Evolutionary conservation across 2,797 vertebrate genomes (phyloP).

Genomic region (Thalassophryne amazonica): DNA sequence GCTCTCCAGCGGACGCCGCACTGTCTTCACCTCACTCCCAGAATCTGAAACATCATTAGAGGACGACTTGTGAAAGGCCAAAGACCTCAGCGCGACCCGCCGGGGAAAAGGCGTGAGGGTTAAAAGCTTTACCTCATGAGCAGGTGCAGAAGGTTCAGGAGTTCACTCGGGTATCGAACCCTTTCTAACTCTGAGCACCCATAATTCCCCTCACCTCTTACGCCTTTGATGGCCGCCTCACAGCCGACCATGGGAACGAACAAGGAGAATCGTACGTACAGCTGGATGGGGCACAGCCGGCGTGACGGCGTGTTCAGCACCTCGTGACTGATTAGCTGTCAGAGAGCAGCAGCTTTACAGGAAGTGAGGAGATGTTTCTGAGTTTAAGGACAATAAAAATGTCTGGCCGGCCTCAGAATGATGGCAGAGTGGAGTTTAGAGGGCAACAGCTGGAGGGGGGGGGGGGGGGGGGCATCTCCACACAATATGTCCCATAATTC

Average conservation of each 20-base stretch:
- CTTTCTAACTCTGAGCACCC: constrained; percentile 41
- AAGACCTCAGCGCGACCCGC: constrained; percentile 63
- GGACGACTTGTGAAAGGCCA: constrained; percentile 67
- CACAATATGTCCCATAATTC: background rate
- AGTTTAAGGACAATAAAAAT: background rate
- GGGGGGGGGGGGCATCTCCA: background rate
- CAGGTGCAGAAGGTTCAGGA: constrained; percentile 54
- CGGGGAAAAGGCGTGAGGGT: constrained; percentile 58
- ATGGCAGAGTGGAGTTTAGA: background rate
- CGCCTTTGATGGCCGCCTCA: constrained; percentile 23
- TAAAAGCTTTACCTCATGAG: constrained; percentile 55
- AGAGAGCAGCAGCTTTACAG: constrained; percentile 1
- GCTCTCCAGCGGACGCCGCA: constrained; percentile 47
- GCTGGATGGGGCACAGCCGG: background rate
- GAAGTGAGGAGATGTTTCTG: background rate
- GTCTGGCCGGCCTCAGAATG: background rate
- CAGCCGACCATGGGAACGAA: constrained; percentile 16
- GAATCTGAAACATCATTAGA: constrained; percentile 74
- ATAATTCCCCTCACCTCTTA: constrained; percentile 5
- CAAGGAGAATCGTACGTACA: background rate
- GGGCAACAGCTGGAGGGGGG: too few species aligned
- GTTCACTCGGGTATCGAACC: constrained; percentile 49
- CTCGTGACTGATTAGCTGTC: constrained; percentile 6
- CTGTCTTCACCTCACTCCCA: constrained; percentile 53
- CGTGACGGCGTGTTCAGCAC: constrained; percentile 10